These are phyloP conservation scores for Limenitis camilla DNA, from an alignment of 2,888 invertebrate genomes.

Conservation along the genomic window DNA sequence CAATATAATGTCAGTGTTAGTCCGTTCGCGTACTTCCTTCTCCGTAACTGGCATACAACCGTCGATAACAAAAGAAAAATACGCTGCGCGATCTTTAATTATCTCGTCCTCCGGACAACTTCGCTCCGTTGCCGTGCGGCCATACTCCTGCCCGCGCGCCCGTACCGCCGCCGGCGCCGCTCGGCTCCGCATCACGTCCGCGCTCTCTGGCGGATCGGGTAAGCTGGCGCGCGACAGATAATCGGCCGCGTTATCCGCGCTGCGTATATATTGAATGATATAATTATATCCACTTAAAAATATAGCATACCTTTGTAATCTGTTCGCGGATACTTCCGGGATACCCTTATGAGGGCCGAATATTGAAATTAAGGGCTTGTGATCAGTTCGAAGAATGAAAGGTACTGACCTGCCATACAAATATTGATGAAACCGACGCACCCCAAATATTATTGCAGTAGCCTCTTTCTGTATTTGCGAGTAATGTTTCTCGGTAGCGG, in stretches of 20 bases:
- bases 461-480: no score
- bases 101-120: background rate
- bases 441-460: no score
- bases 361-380: no score
- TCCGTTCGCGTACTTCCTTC: constrained; percentile 8
- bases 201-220: constrained; percentile 1
- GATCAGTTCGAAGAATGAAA: no score
- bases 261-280: constrained; percentile 19
- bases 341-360: no score
- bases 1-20: background rate
- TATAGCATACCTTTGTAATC: constrained; percentile 24
- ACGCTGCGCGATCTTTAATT: constrained; percentile 10
- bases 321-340: constrained; percentile 21
- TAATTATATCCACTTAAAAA: constrained; percentile 23
- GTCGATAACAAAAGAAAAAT: constrained; percentile 12
- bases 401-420: no score
- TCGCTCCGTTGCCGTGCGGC: background rate
- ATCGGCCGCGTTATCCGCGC: constrained; percentile 18
- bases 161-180: no score
- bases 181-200: no score
- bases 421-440: no score
- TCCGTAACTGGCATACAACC: constrained; percentile 12
- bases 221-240: constrained; percentile 16
- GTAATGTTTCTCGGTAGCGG: background rate
- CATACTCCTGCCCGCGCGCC: no score